phyloP scores from a whole-genome alignment of 2,113 vertebrate species.

The Tinamus guttatus region DNA sequence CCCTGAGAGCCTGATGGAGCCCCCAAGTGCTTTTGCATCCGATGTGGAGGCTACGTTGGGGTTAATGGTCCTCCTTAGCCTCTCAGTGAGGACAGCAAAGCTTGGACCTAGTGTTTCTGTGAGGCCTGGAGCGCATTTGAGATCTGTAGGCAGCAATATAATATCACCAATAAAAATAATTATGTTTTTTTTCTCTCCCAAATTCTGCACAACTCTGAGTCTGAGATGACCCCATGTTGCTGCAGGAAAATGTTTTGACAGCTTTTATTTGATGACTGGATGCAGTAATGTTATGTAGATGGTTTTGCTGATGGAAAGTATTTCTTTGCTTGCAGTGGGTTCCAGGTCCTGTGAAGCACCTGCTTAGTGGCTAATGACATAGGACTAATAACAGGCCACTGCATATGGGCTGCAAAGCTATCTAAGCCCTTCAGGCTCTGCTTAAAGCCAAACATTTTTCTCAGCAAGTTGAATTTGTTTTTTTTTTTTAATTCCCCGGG shows the following conservation, averaged over 20 bases:
- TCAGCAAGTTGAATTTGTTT: not conserved
- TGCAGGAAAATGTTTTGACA: not conserved
- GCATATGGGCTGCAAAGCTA: not conserved
- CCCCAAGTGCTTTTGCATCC: not conserved
- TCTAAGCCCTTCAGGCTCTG: not conserved
- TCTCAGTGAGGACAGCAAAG: not conserved
- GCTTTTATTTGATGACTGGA: not conserved
- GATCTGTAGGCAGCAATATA: not conserved
- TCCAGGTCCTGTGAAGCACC: not conserved
- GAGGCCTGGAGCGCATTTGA: not conserved
- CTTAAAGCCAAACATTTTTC: not conserved
- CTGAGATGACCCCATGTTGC: not conserved
- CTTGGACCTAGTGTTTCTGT: not conserved
- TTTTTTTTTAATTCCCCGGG: not conserved
- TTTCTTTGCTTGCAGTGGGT: not conserved
- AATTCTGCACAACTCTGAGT: not conserved
- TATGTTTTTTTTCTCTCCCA: not conserved
- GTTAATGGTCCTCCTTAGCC: not conserved
- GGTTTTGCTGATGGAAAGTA: not conserved
- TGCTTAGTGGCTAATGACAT: not conserved
- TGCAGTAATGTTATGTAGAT: not conserved
- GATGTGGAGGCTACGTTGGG: not conserved
- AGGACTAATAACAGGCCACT: not conserved
- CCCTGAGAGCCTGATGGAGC: no score
- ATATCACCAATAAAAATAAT: not conserved